Conservation (phyloP, 1,140 invertebrate genomes). For the Aphidius gifuensis region DNA sequence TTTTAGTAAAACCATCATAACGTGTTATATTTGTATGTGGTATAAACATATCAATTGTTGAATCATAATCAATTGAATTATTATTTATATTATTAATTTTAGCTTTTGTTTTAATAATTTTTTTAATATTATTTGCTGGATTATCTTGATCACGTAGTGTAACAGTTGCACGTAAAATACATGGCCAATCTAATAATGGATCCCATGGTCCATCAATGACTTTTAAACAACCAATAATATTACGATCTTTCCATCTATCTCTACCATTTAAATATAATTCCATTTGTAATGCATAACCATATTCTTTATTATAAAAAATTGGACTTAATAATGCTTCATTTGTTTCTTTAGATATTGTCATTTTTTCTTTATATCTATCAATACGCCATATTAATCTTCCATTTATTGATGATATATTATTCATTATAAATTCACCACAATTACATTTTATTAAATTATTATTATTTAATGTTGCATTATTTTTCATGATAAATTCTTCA, state of each 20-base stretch:
- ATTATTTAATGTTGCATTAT: constrained; percentile 5
- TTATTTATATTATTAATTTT: constrained; percentile 50
- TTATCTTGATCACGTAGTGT: constrained; percentile 62
- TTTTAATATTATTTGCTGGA: constrained; percentile 50
- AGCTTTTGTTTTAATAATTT: constrained; percentile 53
- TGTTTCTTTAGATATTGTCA: constrained; percentile 65
- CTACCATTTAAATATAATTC: constrained; percentile 68
- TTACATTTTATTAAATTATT: neutral
- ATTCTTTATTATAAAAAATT: constrained; percentile 65
- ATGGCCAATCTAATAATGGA: constrained; percentile 67
- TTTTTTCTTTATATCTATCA: constrained; percentile 61
- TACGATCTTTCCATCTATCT: constrained; percentile 69
- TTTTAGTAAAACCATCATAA: constrained; percentile 61
- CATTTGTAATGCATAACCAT: constrained; percentile 68
- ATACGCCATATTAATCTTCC: constrained; percentile 69
- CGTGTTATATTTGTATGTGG: constrained; percentile 66
- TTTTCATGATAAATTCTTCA: constrained; percentile 31
- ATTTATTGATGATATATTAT: constrained; percentile 28
- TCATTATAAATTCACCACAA: constrained; percentile 5
- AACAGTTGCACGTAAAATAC: constrained; percentile 61
- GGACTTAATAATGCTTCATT: constrained; percentile 62
- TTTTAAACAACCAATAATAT: constrained; percentile 65
- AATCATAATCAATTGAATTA: constrained; percentile 53
- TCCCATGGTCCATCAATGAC: constrained; percentile 68
- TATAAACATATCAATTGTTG: constrained; percentile 69